A percentile compares a stretch with the other conserved stretches of the same genome.
Conservation (phyloP, 2,113 vertebrate genomes). For the Okapia johnstoni region DNA sequence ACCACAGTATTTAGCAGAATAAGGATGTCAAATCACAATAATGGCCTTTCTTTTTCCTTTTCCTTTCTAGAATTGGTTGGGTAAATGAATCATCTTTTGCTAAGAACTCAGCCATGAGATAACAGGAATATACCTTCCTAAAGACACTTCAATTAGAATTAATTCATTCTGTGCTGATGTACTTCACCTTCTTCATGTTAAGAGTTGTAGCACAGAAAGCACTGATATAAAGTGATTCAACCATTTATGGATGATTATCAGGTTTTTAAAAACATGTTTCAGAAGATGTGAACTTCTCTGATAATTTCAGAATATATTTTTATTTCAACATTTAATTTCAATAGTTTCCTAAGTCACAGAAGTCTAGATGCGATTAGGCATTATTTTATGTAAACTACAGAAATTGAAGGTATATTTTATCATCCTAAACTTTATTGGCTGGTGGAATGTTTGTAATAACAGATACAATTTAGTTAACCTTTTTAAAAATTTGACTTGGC, state of each 20-base stretch:
- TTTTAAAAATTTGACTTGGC: constrained; percentile 21
- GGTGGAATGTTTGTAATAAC: not conserved
- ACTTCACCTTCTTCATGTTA: not conserved
- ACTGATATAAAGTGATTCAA: not conserved
- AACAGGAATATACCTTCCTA: not conserved
- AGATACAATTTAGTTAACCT: constrained; percentile 2
- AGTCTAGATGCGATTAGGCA: not conserved
- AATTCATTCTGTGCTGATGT: not conserved
- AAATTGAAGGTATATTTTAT: constrained; percentile 20
- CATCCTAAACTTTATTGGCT: not conserved
- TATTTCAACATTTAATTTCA: constrained; percentile 20
- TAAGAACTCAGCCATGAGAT: not conserved
- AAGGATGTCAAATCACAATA: not conserved
- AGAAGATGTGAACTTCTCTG: not conserved
- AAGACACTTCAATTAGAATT: not conserved
- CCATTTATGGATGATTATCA: not conserved
- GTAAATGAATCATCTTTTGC: not conserved
- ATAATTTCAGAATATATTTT: not conserved
- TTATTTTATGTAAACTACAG: constrained; percentile 24
- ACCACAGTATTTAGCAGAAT: not conserved
- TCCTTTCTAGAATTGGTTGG: not conserved
- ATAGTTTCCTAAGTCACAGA: not conserved
- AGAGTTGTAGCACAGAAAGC: not conserved
- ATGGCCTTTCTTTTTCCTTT: not conserved
- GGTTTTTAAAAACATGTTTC: constrained; percentile 12